Conservation (phyloP, 1,140 invertebrate species). For the Trissolcus basalis region DNA sequence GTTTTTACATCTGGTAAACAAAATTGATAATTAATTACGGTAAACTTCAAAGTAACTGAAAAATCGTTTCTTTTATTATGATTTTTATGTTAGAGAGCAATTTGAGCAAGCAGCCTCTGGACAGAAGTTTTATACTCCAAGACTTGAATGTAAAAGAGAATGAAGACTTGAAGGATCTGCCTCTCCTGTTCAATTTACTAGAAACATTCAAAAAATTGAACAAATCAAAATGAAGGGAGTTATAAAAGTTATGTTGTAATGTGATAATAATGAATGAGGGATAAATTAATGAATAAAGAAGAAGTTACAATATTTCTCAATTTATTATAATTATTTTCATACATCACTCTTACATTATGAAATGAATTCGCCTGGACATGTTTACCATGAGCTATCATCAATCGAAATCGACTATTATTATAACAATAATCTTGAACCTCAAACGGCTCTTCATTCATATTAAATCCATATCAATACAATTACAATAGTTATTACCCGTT, state of each 20-base stretch:
- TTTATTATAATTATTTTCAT: slow-evolving; percentile 46
- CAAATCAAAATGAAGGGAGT: slow-evolving; percentile 2
- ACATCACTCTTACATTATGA: slow-evolving; percentile 43
- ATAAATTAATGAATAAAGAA: slow-evolving; percentile 5
- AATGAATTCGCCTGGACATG: slow-evolving; percentile 28
- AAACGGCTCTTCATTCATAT: slow-evolving; percentile 11
- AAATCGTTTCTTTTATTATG: too few relatives aligned
- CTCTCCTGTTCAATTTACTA: slow-evolving; percentile 68
- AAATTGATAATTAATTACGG: too few relatives aligned
- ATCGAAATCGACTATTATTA: slow-evolving; percentile 14
- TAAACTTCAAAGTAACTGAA: too few relatives aligned
- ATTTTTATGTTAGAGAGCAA: slow-evolving; percentile 69
- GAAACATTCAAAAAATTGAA: slow-evolving; percentile 68
- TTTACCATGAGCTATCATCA: slow-evolving; percentile 30
- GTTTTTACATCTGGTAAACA: slow-evolving; percentile 42
- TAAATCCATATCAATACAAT: slow-evolving; percentile 10
- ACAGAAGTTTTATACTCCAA: slow-evolving; percentile 66
- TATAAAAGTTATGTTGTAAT: background rate
- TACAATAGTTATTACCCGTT: slow-evolving; percentile 19
- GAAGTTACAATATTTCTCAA: slow-evolving; percentile 21
- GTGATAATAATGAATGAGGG: too few relatives aligned
- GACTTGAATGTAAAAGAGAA: slow-evolving; percentile 68
- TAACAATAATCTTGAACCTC: slow-evolving; percentile 9
- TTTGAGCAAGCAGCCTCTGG: slow-evolving; percentile 68
- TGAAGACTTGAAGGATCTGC: slow-evolving; percentile 67